Evolutionary conservation across 2,113 vertebrate species (phyloP).

Genomic region (Nothocercus nigrocapillus): DNA sequence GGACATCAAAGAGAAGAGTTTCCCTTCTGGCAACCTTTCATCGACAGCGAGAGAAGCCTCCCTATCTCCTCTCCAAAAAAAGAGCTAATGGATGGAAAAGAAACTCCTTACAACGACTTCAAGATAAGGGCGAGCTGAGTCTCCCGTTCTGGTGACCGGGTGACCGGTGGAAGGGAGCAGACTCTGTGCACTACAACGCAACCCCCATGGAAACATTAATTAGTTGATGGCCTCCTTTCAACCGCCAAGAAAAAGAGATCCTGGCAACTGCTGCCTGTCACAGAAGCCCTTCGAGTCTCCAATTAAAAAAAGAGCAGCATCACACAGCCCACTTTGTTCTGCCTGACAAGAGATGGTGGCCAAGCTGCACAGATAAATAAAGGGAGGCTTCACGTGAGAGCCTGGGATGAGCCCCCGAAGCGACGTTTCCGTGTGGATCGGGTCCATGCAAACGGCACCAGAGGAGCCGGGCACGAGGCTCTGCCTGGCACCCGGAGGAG

Average conservation of each 20-base stretch:
- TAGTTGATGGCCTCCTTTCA: neutral
- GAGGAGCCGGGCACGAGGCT: neutral
- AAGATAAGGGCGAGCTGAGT: neutral
- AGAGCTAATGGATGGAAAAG: accelerated
- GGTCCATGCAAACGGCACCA: neutral
- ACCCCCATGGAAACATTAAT: accelerated
- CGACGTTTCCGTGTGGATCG: accelerated
- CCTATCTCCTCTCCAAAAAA: neutral
- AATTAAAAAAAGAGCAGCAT: neutral
- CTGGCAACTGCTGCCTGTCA: neutral
- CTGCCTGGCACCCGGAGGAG: neutral
- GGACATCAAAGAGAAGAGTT: neutral
- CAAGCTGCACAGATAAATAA: neutral
- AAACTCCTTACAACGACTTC: neutral
- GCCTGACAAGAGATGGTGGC: accelerated
- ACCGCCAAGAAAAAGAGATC: neutral
- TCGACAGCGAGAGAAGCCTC: accelerated
- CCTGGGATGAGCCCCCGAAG: neutral
- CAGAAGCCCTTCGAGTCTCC: neutral
- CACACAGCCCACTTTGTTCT: neutral
- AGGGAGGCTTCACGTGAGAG: neutral
- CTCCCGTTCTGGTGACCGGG: neutral
- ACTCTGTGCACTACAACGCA: neutral
- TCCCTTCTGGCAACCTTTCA: neutral
- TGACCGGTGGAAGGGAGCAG: neutral